Conservation (phyloP, 1,140 invertebrate species). For the Brachionus calyciflorus region DNA sequence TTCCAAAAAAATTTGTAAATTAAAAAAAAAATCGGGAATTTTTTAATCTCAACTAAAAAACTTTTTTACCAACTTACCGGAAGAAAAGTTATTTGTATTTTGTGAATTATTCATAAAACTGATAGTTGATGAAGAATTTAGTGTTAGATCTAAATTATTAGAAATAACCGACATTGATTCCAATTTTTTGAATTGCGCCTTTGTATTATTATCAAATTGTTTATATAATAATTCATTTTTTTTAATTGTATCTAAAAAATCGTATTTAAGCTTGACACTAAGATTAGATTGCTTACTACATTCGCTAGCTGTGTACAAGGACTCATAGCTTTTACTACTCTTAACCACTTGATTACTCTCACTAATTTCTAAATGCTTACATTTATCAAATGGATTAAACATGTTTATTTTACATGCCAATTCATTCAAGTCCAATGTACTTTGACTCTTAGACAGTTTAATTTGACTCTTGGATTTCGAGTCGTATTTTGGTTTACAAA, state of each 20-base stretch:
- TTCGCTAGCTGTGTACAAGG: background rate
- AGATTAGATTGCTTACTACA: background rate
- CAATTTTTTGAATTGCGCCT: background rate
- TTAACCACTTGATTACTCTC: background rate
- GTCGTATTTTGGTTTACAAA: background rate
- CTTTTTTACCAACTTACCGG: background rate
- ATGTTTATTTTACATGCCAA: conserved; percentile 14
- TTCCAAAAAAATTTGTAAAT: no score
- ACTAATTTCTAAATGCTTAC: background rate
- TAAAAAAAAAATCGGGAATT: no score
- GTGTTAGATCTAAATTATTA: conserved; percentile 10
- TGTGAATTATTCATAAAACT: conserved; percentile 33
- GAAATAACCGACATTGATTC: conserved; percentile 25
- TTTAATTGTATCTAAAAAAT: background rate
- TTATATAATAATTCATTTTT: background rate
- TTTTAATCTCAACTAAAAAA: no score
- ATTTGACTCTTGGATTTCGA: background rate
- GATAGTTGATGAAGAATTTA: conserved; percentile 4
- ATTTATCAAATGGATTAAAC: conserved; percentile 30
- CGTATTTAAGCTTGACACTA: background rate
- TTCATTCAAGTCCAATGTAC: conserved; percentile 3
- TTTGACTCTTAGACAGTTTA: background rate
- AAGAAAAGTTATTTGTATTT: conserved; percentile 4
- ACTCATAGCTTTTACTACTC: background rate
- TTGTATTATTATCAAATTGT: background rate